Evolutionary conservation across 2,797 vertebrate species (phyloP).

Genomic region (Ctenopoma kingsleyae): DNA sequence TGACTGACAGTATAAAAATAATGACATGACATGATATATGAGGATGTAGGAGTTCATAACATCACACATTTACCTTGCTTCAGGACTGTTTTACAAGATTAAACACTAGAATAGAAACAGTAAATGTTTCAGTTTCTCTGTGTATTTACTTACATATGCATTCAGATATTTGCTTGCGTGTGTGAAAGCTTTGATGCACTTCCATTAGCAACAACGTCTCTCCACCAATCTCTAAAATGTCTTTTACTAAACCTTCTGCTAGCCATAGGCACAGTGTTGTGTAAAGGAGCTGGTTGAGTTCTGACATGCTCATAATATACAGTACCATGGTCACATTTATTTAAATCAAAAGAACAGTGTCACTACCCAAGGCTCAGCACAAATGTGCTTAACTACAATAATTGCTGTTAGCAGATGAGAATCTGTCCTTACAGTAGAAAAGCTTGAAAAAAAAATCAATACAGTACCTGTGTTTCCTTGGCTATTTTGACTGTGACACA

Average conservation of each 20-base stretch:
- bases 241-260: constrained; percentile 31
- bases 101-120: background rate
- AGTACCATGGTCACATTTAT: background rate
- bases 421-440: no score
- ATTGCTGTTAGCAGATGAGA: constrained; percentile 14
- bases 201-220: constrained; percentile 51
- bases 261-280: constrained; percentile 33
- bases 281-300: constrained; percentile 34
- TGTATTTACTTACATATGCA: constrained; percentile 13
- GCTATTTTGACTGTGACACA: background rate
- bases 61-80: constrained; percentile 13
- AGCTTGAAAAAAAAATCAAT: no score
- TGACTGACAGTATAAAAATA: constrained; percentile 16
- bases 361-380: background rate
- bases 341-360: constrained; percentile 23
- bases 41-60: constrained; percentile 9
- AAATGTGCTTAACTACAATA: constrained; percentile 38
- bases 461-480: no score
- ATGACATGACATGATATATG: constrained; percentile 14
- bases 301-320: constrained; percentile 26
- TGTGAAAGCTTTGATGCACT: constrained; percentile 46
- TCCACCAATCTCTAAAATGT: constrained; percentile 66
- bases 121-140: constrained; percentile 1
- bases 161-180: constrained; percentile 24
- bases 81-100: constrained; percentile 7